Percentiles rank a stretch among this genome's conserved stretches.
phyloP scores from a whole-genome alignment of 2,113 vertebrate genomes.

The Ahaetulla prasina region DNA sequence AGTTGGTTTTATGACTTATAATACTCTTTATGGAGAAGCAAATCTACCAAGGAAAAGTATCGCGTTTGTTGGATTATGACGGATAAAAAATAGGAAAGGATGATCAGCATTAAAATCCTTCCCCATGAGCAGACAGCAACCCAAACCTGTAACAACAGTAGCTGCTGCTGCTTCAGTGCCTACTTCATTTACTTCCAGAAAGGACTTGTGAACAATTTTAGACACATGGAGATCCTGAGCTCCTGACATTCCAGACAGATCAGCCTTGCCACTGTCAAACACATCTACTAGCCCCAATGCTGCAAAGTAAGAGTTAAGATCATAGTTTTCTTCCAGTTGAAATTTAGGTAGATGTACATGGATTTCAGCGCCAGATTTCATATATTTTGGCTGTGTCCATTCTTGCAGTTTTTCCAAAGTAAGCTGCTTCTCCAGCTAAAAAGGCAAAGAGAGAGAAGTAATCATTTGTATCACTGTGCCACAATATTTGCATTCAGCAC shows the following conservation, averaged over 20 bases:
- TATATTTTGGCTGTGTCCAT: conserved; percentile 77
- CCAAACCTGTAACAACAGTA: conserved; percentile 64
- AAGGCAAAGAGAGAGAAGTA: conserved; percentile 21
- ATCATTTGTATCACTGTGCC: not conserved
- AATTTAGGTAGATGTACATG: conserved; percentile 81
- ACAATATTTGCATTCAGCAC: not conserved
- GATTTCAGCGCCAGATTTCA: conserved; percentile 66
- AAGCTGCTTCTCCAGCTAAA: conserved; percentile 82
- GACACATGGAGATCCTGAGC: conserved; percentile 78
- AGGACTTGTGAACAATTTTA: conserved; percentile 83
- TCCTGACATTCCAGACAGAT: conserved; percentile 85
- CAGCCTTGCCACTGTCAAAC: conserved; percentile 70
- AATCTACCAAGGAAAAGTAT: conserved; percentile 83
- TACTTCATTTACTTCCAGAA: conserved; percentile 91
- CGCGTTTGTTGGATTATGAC: conserved; percentile 75
- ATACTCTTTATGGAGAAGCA: conserved; percentile 60
- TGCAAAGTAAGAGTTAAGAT: conserved; percentile 70
- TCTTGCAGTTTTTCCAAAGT: conserved; percentile 77
- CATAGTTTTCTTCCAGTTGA: conserved; percentile 82
- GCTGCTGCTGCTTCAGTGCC: conserved; percentile 89
- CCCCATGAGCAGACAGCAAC: conserved; percentile 66
- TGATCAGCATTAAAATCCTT: conserved; percentile 81
- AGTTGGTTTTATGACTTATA: not conserved
- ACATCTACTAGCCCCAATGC: conserved; percentile 79
- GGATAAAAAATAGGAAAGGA: conserved; percentile 90